A percentile compares a stretch with the other conserved stretches of the same genome.
These are phyloP conservation scores for Eupelmus urozonus DNA, from an alignment of 2,888 invertebrate genomes.

Conservation along the genomic window DNA sequence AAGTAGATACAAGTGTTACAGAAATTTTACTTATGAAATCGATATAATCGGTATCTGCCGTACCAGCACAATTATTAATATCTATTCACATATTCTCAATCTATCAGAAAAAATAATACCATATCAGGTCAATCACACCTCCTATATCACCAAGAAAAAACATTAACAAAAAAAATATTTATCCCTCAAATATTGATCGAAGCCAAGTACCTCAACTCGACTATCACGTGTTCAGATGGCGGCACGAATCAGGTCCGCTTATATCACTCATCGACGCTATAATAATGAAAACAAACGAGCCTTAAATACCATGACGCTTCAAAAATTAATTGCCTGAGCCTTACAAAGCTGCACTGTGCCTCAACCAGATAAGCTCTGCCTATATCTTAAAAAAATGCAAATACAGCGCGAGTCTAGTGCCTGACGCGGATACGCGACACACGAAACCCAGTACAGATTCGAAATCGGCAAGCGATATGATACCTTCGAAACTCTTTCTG, in stretches of 20 bases:
- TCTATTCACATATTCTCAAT: not conserved
- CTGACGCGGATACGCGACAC: not conserved
- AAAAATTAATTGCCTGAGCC: not conserved
- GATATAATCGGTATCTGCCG: not conserved
- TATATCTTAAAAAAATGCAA: not conserved
- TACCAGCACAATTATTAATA: not conserved
- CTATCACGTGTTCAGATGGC: conserved; percentile 50
- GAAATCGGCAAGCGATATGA: not conserved
- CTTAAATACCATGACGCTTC: conserved; percentile 13
- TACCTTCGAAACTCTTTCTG: not conserved
- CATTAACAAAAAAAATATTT: not conserved
- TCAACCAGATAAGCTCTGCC: conserved; percentile 26
- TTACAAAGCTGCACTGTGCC: conserved; percentile 11
- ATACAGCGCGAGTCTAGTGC: not conserved
- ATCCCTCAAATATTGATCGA: conserved; percentile 20
- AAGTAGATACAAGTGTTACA: too few relatives aligned
- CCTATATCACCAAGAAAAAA: not conserved
- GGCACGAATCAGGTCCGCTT: conserved; percentile 18
- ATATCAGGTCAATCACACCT: too few relatives aligned
- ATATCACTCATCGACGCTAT: not conserved
- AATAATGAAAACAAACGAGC: conserved; percentile 19
- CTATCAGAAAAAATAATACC: not conserved
- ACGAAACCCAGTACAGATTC: too few relatives aligned
- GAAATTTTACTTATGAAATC: too few relatives aligned
- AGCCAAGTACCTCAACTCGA: conserved; percentile 9